Percentiles rank a stretch among this genome's conserved stretches.
Evolutionary conservation across 2,797 vertebrate genomes (phyloP).

Genomic region (Menidia menidia): DNA sequence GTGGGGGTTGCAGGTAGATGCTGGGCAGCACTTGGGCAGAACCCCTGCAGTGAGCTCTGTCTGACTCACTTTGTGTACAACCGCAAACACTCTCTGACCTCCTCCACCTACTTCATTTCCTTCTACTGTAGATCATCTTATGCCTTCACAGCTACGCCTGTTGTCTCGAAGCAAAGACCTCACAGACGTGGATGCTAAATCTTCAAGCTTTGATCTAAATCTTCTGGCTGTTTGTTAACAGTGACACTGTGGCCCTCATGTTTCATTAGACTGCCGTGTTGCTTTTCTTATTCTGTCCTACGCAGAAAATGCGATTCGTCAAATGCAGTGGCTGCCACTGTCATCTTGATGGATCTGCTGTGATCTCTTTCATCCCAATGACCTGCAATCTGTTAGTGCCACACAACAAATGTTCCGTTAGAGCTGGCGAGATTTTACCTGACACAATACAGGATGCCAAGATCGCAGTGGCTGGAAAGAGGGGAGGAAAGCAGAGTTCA

Average conservation of each 20-base stretch:
- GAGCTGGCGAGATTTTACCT: constrained; percentile 28
- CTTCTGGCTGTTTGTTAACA: constrained; percentile 22
- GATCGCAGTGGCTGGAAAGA: constrained; percentile 16
- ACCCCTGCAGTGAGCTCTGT: constrained; percentile 78
- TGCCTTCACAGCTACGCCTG: constrained; percentile 18
- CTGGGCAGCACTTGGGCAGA: constrained; percentile 75
- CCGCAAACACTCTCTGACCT: constrained; percentile 68
- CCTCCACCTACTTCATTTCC: constrained; percentile 58
- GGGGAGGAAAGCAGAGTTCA: constrained; percentile 55
- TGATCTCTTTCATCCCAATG: constrained; percentile 38
- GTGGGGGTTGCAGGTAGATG: constrained; percentile 81
- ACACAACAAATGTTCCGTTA: constrained; percentile 33
- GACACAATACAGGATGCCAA: constrained; percentile 30
- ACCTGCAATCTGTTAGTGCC: constrained; percentile 42
- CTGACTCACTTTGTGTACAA: constrained; percentile 78
- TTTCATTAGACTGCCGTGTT: constrained; percentile 34
- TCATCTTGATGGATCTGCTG: constrained; percentile 20
- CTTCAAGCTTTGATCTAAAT: not conserved
- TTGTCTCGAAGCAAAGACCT: constrained; percentile 24
- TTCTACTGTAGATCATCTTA: constrained; percentile 30
- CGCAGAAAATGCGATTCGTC: constrained; percentile 45
- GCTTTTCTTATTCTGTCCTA: constrained; percentile 34
- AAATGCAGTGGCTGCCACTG: constrained; percentile 29
- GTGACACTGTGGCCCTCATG: constrained; percentile 42
- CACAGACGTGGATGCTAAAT: constrained; percentile 19